These are phyloP conservation scores for Yponomeuta malinellus DNA, from an alignment of 2,888 invertebrate genomes.

Conservation along the genomic window DNA sequence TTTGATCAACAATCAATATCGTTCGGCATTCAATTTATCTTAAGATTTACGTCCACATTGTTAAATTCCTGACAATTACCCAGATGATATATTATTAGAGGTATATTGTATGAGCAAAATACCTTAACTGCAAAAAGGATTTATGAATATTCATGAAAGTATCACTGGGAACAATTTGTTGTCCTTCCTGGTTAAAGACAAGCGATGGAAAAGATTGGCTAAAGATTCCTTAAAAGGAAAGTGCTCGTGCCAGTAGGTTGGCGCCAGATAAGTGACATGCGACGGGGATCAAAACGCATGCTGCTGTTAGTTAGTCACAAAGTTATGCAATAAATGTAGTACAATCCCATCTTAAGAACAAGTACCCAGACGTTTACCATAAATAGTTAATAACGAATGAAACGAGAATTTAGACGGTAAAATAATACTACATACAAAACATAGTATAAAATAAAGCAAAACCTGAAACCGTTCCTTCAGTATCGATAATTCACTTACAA, in stretches of 20 bases:
- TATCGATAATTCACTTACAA: no score
- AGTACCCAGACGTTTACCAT: not conserved
- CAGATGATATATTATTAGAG: conserved; percentile 31
- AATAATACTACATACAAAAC: no score
- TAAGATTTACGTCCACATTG: conserved; percentile 58
- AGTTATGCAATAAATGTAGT: not conserved
- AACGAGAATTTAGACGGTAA: not conserved
- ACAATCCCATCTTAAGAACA: not conserved
- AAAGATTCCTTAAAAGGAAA: no score
- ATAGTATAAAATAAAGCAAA: no score
- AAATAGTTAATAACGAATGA: not conserved
- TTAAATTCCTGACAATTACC: conserved; percentile 51
- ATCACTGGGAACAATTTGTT: not conserved
- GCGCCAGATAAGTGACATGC: no score
- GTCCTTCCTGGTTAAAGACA: not conserved
- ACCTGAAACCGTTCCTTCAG: no score
- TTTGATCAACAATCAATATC: conserved; percentile 62
- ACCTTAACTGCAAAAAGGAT: not conserved
- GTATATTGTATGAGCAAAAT: conserved; percentile 12
- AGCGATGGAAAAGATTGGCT: no score
- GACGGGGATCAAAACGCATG: no score
- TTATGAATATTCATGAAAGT: not conserved
- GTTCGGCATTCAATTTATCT: conserved; percentile 53
- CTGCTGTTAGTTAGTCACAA: not conserved
- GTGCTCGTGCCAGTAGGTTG: no score